Evolutionary conservation across 1,140 invertebrate genomes (phyloP).

Genomic region (Megathymus violae): DNA sequence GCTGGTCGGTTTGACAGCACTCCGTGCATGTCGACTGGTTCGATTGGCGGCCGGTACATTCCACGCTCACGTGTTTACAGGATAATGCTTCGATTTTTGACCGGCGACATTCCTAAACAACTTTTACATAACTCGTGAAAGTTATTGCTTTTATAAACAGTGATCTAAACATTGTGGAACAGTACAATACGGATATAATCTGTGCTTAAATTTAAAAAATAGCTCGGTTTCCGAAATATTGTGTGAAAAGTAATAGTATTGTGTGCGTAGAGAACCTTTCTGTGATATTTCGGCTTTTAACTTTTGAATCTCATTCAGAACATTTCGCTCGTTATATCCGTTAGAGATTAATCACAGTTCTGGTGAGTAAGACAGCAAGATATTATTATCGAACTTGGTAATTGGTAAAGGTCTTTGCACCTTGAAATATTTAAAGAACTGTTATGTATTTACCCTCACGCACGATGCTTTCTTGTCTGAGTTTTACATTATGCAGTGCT

Average conservation of each 20-base stretch:
- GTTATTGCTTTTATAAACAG: conserved; percentile 37
- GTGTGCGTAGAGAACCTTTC: conserved; percentile 63
- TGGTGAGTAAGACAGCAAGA: conserved; percentile 22
- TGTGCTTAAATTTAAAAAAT: no score
- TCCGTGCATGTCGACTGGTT: conserved; percentile 65
- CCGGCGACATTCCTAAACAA: conserved; percentile 58
- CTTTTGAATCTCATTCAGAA: conserved; percentile 62
- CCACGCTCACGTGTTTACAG: conserved; percentile 64
- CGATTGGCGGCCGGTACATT: conserved; percentile 56
- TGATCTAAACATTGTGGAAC: no score
- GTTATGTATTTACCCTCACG: conserved; percentile 16
- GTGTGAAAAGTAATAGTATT: conserved; percentile 73
- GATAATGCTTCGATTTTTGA: conserved; percentile 67
- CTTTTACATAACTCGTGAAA: conserved; percentile 66
- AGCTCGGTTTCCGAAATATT: no score
- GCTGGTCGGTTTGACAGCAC: conserved; percentile 79
- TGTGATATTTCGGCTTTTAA: conserved; percentile 72
- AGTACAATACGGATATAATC: no score
- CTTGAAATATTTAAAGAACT: conserved; percentile 23
- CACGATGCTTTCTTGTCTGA: no score
- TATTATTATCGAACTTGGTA: conserved; percentile 15
- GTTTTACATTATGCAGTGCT: no score
- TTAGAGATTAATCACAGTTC: conserved; percentile 16
- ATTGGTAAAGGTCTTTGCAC: conserved; percentile 21
- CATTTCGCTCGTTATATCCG: conserved; percentile 38